Evolutionary conservation across 2,113 vertebrate genomes (phyloP), one percentile per base, ranked within the genome.

Genomic region (Pangasianodon gigas): DNA sequence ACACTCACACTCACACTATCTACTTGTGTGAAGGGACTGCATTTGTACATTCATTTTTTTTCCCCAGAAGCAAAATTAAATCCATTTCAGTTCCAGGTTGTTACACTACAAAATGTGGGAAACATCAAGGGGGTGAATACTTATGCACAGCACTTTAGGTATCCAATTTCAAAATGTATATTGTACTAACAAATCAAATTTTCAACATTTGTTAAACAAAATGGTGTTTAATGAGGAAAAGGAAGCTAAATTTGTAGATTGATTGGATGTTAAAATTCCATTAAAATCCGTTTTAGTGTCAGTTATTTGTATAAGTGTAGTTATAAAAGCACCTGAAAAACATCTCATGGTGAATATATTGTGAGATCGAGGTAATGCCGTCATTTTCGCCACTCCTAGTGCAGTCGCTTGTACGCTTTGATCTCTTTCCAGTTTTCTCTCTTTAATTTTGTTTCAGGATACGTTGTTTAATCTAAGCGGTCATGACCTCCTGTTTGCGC

Each of bases 401-500:
- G 32, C 54, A 46, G 41, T 21, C 37, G 10, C 4, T 46, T 41
- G 75, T 21, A 37, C 54, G 5, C 29, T 24, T 41, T 41, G 18
- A 41, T 58, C 32, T 37, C n/a, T 21, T 82, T 82, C 6, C 29
- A 56, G 16, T 37, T 54, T 54, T 3, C 29, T 81, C 29, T 54
- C 79, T 54, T 82, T 58, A 60, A 58, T 37, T 37, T 32, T 7
- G 4, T 58, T 82, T 56, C 86, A 92, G 83, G 86, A 60, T 29
- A 2, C 21, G 5, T 18, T 11, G 86, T 79, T 58, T 79, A 77
- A 60, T 60, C 41, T 29, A 14, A 46, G 52, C n/a, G 71, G 58
- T 29, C 52, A 48, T 80, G 29, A 87, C 71, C 86, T 79, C 29
- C 56, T 79, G 74, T 46, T 80, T 37, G 54, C 9, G 2, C 74